phyloP scores from a whole-genome alignment of 2,113 vertebrate genomes.

The Dermatemys mawii region DNA sequence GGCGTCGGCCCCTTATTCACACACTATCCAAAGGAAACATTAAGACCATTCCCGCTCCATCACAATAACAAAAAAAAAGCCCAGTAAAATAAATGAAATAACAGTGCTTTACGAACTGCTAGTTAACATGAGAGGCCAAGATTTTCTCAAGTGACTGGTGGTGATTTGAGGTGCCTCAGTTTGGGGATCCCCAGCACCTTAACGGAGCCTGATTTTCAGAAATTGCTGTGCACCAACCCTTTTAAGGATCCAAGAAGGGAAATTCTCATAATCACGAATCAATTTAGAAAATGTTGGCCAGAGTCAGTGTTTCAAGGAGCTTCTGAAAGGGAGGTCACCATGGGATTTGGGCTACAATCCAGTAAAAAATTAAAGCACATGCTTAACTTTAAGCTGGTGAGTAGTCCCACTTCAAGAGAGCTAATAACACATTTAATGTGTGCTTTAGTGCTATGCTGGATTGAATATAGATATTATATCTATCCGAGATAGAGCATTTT shows the following conservation, averaged over 20 bases:
- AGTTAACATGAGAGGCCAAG: background rate
- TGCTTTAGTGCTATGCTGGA: background rate
- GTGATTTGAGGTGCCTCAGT: background rate
- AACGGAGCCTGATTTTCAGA: background rate
- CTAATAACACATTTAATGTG: background rate
- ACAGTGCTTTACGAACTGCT: background rate
- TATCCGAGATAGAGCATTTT: background rate
- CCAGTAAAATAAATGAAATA: background rate
- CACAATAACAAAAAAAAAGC: too few relatives aligned
- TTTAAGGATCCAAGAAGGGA: background rate
- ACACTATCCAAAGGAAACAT: too few relatives aligned
- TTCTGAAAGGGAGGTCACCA: background rate
- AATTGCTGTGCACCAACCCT: rapidly evolving
- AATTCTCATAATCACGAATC: background rate
- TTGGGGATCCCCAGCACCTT: background rate
- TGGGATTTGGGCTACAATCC: background rate
- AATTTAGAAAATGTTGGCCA: background rate
- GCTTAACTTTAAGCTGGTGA: background rate
- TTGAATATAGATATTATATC: background rate
- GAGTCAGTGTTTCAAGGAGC: background rate
- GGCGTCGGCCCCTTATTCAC: too few relatives aligned
- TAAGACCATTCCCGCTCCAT: too few relatives aligned
- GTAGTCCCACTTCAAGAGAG: background rate
- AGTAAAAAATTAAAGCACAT: background rate
- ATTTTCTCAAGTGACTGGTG: background rate